A percentile compares a stretch with the other conserved stretches of the same genome.
These are phyloP conservation scores for Platysteira castanea DNA, from an alignment of 2,113 vertebrate genomes.

Conservation along the genomic window DNA sequence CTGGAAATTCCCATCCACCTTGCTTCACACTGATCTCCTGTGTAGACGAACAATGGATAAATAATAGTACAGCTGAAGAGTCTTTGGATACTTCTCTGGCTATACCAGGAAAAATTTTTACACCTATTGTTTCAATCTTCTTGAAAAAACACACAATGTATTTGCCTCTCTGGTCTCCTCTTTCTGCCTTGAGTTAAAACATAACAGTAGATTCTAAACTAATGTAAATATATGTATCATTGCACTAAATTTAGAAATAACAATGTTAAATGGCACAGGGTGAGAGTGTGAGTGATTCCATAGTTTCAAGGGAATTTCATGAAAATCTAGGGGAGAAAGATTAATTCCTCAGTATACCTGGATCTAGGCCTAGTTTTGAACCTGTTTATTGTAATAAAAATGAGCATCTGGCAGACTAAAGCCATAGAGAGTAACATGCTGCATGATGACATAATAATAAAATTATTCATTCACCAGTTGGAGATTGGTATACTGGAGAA, in stretches of 20 bases:
- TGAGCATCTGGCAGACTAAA: neutral
- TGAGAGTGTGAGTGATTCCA: neutral
- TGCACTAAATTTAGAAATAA: neutral
- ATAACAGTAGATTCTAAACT: neutral
- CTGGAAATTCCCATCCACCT: neutral
- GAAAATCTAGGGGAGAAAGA: neutral
- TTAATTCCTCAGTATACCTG: neutral
- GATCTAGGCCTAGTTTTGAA: neutral
- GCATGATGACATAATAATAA: neutral
- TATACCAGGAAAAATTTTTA: neutral
- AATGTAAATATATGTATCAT: neutral
- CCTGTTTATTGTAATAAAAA: neutral
- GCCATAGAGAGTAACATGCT: neutral
- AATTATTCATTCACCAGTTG: neutral
- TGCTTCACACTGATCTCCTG: neutral
- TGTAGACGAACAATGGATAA: neutral
- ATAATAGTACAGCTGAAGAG: neutral
- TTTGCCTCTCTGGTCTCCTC: neutral
- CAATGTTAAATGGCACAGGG: rapidly evolving
- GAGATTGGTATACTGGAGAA: neutral
- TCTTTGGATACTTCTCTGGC: neutral
- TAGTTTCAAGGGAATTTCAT: neutral
- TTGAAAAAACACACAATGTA: neutral
- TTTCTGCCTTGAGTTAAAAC: neutral
- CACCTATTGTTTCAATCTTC: neutral